Evolutionary conservation across 2,888 invertebrate species (phyloP), one percentile per base, ranked within the genome.

Genomic region (Micoletzkya japonica): DNA sequence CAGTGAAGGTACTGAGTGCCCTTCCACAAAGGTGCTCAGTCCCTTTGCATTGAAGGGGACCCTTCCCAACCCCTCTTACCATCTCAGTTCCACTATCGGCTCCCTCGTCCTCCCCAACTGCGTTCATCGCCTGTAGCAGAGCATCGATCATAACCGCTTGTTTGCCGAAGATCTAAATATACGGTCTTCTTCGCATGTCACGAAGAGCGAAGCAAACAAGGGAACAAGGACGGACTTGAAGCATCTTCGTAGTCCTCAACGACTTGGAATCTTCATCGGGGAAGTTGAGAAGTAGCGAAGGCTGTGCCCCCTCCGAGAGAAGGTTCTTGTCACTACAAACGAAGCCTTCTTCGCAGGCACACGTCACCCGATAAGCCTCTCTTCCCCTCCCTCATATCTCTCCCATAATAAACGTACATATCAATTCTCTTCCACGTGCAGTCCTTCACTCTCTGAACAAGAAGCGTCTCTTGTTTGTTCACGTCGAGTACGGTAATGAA

Each of bases 401-500:
- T 57, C 32, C 56, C 7, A 34, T 57, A 70, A 52, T 50, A 59
- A 20, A 60, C 57, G 60, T 44, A 59, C 61, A 57, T 30, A 68
- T 68, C 58, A 32, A 68, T 58, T 58, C 68, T 68, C 10, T 49
- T 67, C 82, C 82, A 82, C 10, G 70, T 70, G 70, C 82, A 82
- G 44, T 81, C 79, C 28, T 26, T 32, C 20, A 83, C 74, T n/a
- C 71, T 68, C 63, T 77, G 79, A 7, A 77, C 72, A n/a, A 82
- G 72, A 1, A 84, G 72, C 3, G 76, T 68, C 32, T 81, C 78
- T 26, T 77, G 61, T 87, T 93, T 91, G 39, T 90, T 88, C 77
- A 92, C 91, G 85, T 94, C 93, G 73, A 94, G 92, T 73, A 94
- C 90, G 85, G 92, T 93, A 74, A 94, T 90, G 4, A 93, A 93